These are phyloP conservation scores for Lycocorax pyrrhopterus DNA, from an alignment of 2,113 vertebrate species.

Conservation along the genomic window DNA sequence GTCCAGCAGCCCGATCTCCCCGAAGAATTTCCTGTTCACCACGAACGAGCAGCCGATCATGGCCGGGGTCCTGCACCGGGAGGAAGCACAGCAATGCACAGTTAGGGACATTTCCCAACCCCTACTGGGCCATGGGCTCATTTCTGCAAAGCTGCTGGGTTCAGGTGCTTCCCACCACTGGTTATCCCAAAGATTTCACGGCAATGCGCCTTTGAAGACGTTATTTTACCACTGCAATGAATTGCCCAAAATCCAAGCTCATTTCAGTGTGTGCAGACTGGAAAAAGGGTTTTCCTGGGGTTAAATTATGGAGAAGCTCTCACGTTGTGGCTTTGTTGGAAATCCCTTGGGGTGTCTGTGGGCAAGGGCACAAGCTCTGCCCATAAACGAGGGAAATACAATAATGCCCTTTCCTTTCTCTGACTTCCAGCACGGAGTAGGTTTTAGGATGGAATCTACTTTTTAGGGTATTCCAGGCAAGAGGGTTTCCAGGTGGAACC, in stretches of 20 bases:
- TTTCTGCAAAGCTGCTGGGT: not conserved
- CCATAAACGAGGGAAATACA: not conserved
- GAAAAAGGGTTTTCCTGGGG: not conserved
- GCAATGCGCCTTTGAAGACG: not conserved
- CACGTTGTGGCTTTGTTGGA: not conserved
- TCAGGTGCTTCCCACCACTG: not conserved
- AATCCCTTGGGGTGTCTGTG: not conserved
- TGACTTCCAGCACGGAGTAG: fast-evolving
- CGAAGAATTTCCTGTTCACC: constrained; percentile 90
- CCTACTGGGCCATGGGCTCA: fast-evolving
- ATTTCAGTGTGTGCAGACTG: not conserved
- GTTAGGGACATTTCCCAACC: not conserved
- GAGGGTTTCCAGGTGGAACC: fast-evolving
- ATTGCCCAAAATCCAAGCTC: not conserved
- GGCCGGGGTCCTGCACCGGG: constrained; percentile 82
- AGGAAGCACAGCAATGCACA: not conserved
- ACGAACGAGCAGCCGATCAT: constrained; percentile 99
- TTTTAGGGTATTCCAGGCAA: not conserved
- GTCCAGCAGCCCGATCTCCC: constrained; percentile 91
- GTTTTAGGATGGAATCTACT: not conserved
- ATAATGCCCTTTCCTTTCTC: not conserved
- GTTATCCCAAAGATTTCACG: no score
- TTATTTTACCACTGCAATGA: not conserved
- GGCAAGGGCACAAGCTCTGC: not conserved
- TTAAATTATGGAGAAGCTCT: not conserved